Evolutionary conservation across 2,888 invertebrate genomes (phyloP), one percentile per base, ranked within the genome.

Genomic region (Lypha dubia): DNA sequence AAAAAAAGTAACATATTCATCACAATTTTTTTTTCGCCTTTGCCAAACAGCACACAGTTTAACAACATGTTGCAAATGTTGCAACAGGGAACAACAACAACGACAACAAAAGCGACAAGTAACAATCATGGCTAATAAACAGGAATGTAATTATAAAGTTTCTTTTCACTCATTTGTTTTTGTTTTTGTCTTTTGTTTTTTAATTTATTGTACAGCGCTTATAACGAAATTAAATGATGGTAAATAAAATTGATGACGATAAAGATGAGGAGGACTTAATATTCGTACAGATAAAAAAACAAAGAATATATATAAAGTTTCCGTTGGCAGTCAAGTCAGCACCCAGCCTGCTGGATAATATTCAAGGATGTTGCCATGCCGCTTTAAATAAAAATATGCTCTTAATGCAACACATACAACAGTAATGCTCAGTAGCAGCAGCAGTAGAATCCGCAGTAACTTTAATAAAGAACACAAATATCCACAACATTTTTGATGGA

Each of bases 131-230:
- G 85, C 89, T 90, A 91, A 90, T 89, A 88, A 90, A 88, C 89
- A 88, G 90, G 90, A 90, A 90, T 90, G 89, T 87, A 90, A 90
- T 90, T 90, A 90, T 85, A 85, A 90, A 89, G 87, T 89, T 89
- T 63, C 63, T 87, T 88, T 87, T 76, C 58, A 67, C 46, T 79
- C 73, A 17, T 79, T 65, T 44, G 41, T 24, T 2, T 53, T 62
- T 49, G 53, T 56, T 67, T 41, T 38, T 49, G 67, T 44, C 28
- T 22, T 46, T 56, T 75, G 53, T 46, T 38, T 41, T 41, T 41
- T 41, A 15, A 44, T 46, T 68, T 60, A 38, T 73, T 75, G 65
- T 81, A 56, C 68, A 70, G 70, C n/a, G n/a, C 65, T 73, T 51
- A 53, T 67, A 74, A 82, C 71, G 62, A 65, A 75, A 85, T 79